These are phyloP conservation scores for Passer montanus DNA, from an alignment of 2,113 vertebrate species.

Conservation along the genomic window DNA sequence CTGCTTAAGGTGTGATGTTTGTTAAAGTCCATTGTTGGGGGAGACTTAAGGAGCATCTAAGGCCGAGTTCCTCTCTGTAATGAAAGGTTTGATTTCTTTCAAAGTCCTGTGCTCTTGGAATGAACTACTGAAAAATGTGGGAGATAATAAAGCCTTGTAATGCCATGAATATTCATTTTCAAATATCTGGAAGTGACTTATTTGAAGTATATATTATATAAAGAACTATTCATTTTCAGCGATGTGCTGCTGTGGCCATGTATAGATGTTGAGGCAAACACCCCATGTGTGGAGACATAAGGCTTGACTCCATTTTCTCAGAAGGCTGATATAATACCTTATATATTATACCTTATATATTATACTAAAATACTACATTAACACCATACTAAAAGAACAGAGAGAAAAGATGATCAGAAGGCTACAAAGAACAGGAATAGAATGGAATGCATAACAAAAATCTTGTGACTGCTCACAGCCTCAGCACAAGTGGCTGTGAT, in stretches of 20 bases:
- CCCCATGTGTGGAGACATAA: no score
- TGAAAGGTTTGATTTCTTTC: neutral
- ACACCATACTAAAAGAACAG: no score
- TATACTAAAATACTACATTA: no score
- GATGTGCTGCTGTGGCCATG: neutral
- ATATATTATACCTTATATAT: no score
- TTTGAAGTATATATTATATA: neutral
- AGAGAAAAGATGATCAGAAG: no score
- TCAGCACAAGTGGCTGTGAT: no score
- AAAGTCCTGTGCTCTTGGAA: neutral
- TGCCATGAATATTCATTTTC: accelerated
- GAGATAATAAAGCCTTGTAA: neutral
- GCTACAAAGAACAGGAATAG: no score
- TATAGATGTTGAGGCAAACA: no score
- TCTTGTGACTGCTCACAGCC: no score
- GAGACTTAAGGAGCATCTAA: neutral
- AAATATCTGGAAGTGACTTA: neutral
- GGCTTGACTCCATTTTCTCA: no score
- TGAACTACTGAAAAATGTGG: neutral
- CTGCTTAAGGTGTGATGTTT: neutral
- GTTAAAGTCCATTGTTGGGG: neutral
- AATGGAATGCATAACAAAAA: no score
- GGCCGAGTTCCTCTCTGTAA: neutral
- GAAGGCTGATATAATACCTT: no score
- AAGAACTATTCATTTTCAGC: neutral